Evolutionary conservation across 2,113 vertebrate species (phyloP), one percentile per base, ranked within the genome.

Genomic region (Formicarius rufipectus): DNA sequence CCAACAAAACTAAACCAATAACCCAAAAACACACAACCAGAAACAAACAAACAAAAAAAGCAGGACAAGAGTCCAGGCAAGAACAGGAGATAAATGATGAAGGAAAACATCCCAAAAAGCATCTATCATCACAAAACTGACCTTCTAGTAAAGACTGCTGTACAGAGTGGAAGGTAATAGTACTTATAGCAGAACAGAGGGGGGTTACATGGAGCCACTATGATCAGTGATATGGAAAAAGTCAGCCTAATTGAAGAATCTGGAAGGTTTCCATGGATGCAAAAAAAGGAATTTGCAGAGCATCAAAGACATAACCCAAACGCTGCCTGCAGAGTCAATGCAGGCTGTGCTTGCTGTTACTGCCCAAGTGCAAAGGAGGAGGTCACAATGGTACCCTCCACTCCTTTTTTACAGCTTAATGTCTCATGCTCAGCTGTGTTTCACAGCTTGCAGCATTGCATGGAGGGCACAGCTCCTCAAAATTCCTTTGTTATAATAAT

Each of bases 311-410:
- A 55, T 2, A 27, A 15, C 2, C 21, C 49, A 18, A 87, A 74
- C 82, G 4, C 27, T 52, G 40, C 45, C 68, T n/a, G 30, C 33
- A 85, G 50, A 55, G 42, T 10, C 31, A 9, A 39, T 40, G n/a
- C 1, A 1, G 30, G 37, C 23, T 35, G 10, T 2, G 4, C 68
- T 59, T 22, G 3, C 45, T 49, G 7, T 11, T 39, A 4, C 3
- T 37, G 24, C 27, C 35, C 68, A 31, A 37, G 28, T 2, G 25
- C 15, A 39, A 35, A 47, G 14, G 10, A 14, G 0, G 1, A 33
- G 50, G 17, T 12, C n/a, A 31, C 20, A 12, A 2, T 6, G 3
- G 31, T 12, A 25, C 17, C 27, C 47, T 39, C 14, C 19, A 11
- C 22, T 30, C 21, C 16, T 28, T 59, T 82, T 77, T n/a, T 39